Percentiles rank a stretch among this genome's conserved stretches.
Conservation (phyloP, 1,140 invertebrate genomes). For the Caerostris extrusa region DNA sequence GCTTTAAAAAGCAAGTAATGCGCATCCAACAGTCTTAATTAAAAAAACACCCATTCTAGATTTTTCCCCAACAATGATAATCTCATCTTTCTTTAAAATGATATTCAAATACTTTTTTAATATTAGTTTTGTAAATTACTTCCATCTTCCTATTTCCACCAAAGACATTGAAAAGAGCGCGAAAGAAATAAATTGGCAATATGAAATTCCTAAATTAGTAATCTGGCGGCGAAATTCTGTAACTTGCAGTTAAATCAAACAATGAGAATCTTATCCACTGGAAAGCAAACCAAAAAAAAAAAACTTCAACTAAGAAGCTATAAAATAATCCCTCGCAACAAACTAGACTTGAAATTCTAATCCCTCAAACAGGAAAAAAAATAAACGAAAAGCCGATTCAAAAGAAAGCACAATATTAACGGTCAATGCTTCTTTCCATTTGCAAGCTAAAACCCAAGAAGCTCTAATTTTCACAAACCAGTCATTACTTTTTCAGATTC, state of each 20-base stretch:
- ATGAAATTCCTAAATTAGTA: neutral
- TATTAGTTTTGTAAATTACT: neutral
- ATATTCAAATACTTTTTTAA: neutral
- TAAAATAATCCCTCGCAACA: conserved; percentile 29
- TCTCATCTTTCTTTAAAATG: neutral
- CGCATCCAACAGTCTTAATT: neutral
- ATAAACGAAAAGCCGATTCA: conserved; percentile 43
- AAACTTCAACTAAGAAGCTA: neutral
- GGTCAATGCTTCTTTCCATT: neutral
- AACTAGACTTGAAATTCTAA: conserved; percentile 51
- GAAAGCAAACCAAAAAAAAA: neutral
- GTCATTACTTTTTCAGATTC: conserved; percentile 71
- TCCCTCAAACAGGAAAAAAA: conserved; percentile 19
- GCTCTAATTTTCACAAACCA: conserved; percentile 50
- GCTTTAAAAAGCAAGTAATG: neutral
- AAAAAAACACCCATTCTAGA: neutral
- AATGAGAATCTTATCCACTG: neutral
- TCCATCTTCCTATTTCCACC: neutral
- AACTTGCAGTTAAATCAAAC: neutral
- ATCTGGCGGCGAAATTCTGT: neutral
- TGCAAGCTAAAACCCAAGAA: conserved; percentile 17
- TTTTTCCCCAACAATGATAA: neutral
- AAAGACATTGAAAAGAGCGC: neutral
- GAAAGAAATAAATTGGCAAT: neutral
- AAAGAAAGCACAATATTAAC: conserved; percentile 58